Evolutionary conservation across 2,797 vertebrate genomes (phyloP).

Genomic region (Buceros bicornis): DNA sequence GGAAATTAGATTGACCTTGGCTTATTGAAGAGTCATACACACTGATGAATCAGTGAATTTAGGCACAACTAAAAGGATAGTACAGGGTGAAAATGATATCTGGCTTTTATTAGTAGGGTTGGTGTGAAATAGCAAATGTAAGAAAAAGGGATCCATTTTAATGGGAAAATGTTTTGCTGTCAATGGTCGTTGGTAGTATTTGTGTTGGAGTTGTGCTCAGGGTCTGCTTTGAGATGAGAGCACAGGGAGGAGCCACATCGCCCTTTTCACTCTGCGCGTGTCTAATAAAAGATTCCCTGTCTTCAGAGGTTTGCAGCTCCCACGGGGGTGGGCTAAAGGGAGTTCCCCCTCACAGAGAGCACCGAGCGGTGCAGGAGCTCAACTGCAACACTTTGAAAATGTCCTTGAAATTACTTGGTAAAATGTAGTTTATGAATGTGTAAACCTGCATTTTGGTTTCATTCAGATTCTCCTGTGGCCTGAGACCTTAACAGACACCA

Average conservation of each 20-base stretch:
- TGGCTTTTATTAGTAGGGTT: not conserved
- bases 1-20: slow-evolving; percentile 25
- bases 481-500: not conserved
- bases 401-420: not conserved
- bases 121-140: not conserved
- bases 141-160: not conserved
- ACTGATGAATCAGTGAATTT: not conserved
- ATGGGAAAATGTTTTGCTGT: not conserved
- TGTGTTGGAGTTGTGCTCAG: not conserved
- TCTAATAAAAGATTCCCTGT: not conserved
- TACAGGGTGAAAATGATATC: not conserved
- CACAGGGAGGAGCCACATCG: not conserved
- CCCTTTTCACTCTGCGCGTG: not conserved
- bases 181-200: not conserved
- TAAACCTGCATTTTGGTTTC: not conserved
- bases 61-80: not conserved
- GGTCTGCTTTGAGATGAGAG: not conserved
- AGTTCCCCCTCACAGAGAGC: not conserved
- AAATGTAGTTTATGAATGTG: not conserved
- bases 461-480: not conserved
- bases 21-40: not conserved
- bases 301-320: not conserved
- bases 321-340: not conserved
- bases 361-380: not conserved
- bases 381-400: slow-evolving; percentile 9